Conservation (phyloP, 2,797 vertebrate species). For the Glyptemys insculpta region DNA sequence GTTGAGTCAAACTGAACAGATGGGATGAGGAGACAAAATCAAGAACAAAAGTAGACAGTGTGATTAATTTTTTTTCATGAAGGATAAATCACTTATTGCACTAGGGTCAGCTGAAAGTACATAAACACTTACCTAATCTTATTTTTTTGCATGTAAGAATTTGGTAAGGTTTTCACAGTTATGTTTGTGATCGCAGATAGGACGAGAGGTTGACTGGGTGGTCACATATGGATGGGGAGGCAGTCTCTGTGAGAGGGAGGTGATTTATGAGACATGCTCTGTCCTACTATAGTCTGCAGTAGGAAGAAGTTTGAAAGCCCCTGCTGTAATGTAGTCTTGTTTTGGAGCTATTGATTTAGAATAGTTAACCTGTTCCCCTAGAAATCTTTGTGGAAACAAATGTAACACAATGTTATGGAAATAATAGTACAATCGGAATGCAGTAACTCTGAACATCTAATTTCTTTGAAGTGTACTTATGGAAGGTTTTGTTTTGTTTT, state of each 20-base stretch:
- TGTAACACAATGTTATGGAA: neutral
- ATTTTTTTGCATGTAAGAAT: constrained; percentile 52
- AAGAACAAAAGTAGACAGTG: constrained; percentile 61
- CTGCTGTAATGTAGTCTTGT: neutral
- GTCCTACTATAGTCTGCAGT: neutral
- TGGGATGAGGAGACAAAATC: constrained; percentile 53
- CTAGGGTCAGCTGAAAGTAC: constrained; percentile 41
- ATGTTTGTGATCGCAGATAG: constrained; percentile 30
- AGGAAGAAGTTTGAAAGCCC: neutral
- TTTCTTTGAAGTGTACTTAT: constrained; percentile 1
- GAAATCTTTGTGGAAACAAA: neutral
- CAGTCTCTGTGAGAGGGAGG: neutral
- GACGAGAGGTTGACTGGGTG: constrained; percentile 22
- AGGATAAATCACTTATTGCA: constrained; percentile 61
- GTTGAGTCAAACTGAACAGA: constrained; percentile 62
- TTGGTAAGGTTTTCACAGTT: neutral
- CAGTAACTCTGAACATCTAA: neutral
- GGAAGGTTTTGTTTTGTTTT: constrained; percentile 19
- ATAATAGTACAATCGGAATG: neutral
- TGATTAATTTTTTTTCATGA: constrained; percentile 52
- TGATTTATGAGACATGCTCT: neutral
- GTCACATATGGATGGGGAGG: constrained; percentile 21
- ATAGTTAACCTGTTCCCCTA: neutral
- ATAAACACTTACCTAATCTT: constrained; percentile 41
- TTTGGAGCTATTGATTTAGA: neutral